Conservation (phyloP, 2,888 invertebrate genomes). For the Chrysina gloriosa region DNA sequence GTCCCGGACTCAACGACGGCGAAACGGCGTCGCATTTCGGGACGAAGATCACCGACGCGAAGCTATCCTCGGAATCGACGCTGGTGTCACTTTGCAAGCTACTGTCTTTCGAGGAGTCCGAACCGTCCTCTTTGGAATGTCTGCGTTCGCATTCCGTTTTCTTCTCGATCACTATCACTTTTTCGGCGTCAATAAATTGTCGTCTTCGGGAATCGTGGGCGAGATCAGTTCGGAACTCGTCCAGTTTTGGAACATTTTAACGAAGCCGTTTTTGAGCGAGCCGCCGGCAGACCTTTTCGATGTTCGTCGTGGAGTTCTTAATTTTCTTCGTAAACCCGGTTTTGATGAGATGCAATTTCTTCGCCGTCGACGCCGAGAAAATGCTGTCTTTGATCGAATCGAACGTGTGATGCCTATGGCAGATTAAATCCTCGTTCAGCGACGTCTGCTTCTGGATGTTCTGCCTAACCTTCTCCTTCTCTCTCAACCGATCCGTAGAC, state of each 20-base stretch:
- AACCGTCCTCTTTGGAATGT: constrained; percentile 87
- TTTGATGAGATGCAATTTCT: constrained; percentile 81
- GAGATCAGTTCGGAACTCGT: constrained; percentile 70
- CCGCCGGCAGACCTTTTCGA: constrained; percentile 82
- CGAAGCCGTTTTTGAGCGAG: constrained; percentile 80
- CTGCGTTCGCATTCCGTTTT: constrained; percentile 67
- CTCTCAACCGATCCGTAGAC: constrained; percentile 85
- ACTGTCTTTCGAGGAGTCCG: constrained; percentile 88
- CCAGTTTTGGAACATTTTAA: constrained; percentile 86
- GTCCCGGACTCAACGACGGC: constrained; percentile 73
- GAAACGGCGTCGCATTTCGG: constrained; percentile 82
- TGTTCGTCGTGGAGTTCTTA: constrained; percentile 84
- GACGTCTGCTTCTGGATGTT: constrained; percentile 92
- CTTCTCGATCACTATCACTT: constrained; percentile 52
- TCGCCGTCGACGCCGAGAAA: constrained; percentile 79
- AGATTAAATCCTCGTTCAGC: constrained; percentile 87
- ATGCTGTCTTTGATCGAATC: constrained; percentile 80
- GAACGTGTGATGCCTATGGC: constrained; percentile 71
- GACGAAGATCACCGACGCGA: constrained; percentile 92
- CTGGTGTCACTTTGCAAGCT: constrained; percentile 94
- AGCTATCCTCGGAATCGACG: constrained; percentile 93
- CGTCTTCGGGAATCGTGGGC: constrained; percentile 61
- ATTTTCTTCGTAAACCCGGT: constrained; percentile 85
- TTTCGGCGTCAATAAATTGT: constrained; percentile 49
- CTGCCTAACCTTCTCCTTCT: constrained; percentile 83